Percentiles rank a stretch among this genome's conserved stretches.
phyloP scores from a whole-genome alignment of 2,888 invertebrate species.

The Meiosimyza platycephala region DNA sequence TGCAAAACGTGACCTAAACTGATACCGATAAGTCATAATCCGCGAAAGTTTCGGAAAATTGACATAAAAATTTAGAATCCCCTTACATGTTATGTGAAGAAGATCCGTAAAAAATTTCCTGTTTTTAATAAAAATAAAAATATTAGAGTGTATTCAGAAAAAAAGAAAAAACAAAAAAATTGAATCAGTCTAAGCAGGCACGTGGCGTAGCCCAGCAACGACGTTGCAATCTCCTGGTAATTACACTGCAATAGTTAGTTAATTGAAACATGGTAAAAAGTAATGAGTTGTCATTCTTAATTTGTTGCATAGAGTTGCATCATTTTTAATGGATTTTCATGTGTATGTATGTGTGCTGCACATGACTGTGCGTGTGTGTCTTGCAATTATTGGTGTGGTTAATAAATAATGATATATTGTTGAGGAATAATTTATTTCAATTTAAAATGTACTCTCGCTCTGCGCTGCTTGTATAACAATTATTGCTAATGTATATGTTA shows the following conservation, averaged over 20 bases:
- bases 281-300: constrained; percentile 49
- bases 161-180: too few species aligned
- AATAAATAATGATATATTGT: constrained; percentile 49
- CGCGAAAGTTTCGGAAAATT: too few species aligned
- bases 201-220: too few species aligned
- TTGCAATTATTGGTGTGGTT: constrained; percentile 42
- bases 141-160: too few species aligned
- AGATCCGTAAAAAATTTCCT: too few species aligned
- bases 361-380: constrained; percentile 10
- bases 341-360: constrained; percentile 12
- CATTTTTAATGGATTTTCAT: constrained; percentile 8
- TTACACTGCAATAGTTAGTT: neutral
- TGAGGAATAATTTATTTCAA: constrained; percentile 47
- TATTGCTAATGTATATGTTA: constrained; percentile 42
- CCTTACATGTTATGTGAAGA: too few species aligned
- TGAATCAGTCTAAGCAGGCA: too few species aligned
- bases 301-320: constrained; percentile 40
- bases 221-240: too few species aligned
- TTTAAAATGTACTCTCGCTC: constrained; percentile 39
- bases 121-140: too few species aligned
- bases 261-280: constrained; percentile 41
- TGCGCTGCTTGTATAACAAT: constrained; percentile 45
- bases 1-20: too few species aligned
- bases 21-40: too few species aligned
- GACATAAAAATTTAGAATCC: too few species aligned